These are phyloP conservation scores for Micrasema longulum DNA, from an alignment of 1,140 invertebrate species.

Conservation along the genomic window DNA sequence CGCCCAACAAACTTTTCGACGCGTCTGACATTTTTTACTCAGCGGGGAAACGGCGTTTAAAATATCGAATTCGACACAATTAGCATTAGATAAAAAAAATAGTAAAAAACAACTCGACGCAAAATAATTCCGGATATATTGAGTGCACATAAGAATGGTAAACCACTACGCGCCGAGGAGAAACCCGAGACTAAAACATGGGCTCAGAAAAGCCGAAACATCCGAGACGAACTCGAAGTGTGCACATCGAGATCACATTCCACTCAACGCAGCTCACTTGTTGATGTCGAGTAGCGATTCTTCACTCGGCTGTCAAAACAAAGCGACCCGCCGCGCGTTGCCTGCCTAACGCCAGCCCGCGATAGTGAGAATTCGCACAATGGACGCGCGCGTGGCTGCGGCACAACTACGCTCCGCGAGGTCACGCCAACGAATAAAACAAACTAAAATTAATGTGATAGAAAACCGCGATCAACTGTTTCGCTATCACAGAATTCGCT, in stretches of 20 bases:
- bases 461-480: slow-evolving; percentile 43
- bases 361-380: slow-evolving; percentile 20
- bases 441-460: slow-evolving; percentile 21
- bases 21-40: slow-evolving; percentile 45
- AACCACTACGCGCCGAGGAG: slow-evolving; percentile 8
- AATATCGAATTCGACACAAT: background rate
- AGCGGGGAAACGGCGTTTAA: background rate
- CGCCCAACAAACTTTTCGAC: slow-evolving; percentile 40
- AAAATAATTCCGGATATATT: background rate
- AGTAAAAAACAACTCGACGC: background rate
- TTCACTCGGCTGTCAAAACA: slow-evolving; percentile 37
- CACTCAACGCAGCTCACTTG: slow-evolving; percentile 23
- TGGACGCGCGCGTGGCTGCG: slow-evolving; percentile 27
- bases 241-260: slow-evolving; percentile 31
- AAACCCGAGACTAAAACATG: background rate
- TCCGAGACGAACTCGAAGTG: background rate
- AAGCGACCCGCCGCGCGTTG: slow-evolving; percentile 24
- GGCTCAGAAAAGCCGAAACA: too few relatives aligned
- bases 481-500: slow-evolving; percentile 38
- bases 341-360: slow-evolving; percentile 6
- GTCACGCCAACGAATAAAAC: slow-evolving; percentile 37
- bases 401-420: slow-evolving; percentile 17
- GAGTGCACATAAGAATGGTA: slow-evolving; percentile 6
- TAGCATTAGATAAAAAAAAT: background rate
- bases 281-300: slow-evolving; percentile 22